Evolutionary conservation across 2,113 vertebrate genomes (phyloP).

Genomic region (Cavia porcellus): DNA sequence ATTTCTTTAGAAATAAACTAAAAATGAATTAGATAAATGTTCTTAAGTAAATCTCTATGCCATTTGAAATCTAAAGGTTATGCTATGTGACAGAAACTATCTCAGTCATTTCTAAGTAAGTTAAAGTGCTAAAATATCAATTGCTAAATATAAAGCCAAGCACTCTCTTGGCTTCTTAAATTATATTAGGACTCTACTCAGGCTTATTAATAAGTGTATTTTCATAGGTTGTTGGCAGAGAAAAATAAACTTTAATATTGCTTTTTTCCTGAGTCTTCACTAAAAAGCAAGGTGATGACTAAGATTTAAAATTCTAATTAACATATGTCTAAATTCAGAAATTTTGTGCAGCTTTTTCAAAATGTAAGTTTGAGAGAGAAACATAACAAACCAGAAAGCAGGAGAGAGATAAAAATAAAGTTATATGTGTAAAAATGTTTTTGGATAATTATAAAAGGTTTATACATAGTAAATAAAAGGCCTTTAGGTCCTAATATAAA

Average conservation of each 20-base stretch:
- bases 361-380: not conserved
- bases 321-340: not conserved
- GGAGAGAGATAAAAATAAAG: not conserved
- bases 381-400: not conserved
- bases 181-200: not conserved
- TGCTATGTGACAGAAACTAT: not conserved
- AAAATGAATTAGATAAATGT: not conserved
- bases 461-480: not conserved
- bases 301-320: not conserved
- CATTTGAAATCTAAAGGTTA: not conserved
- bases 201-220: not conserved
- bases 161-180: not conserved
- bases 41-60: not conserved
- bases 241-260: not conserved
- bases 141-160: not conserved
- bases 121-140: not conserved
- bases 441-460: not conserved
- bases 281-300: not conserved
- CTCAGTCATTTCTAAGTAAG: not conserved
- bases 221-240: not conserved
- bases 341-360: not conserved
- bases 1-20: not conserved
- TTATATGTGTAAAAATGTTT: not conserved
- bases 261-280: not conserved
- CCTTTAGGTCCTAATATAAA: not conserved